These are phyloP conservation scores for Drosophila austrosaltans DNA, from an alignment of 2,888 invertebrate species.

Conservation along the genomic window DNA sequence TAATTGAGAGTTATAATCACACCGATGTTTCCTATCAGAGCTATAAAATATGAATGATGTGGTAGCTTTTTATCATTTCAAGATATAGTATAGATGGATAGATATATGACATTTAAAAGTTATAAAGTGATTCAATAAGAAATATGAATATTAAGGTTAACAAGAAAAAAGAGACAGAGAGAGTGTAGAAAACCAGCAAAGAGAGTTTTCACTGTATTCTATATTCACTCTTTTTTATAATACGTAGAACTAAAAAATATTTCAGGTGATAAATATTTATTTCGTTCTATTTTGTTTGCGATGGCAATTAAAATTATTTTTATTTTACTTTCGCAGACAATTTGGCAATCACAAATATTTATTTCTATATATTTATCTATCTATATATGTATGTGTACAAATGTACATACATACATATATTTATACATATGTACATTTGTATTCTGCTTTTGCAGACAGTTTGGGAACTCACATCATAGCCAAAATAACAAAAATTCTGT, in stretches of 20 bases:
- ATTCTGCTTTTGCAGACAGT: slow-evolving; percentile 62
- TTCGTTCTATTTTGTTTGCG: slow-evolving; percentile 7
- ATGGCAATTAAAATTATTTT: slow-evolving; percentile 29
- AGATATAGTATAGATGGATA: background rate
- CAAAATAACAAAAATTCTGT: slow-evolving; percentile 35
- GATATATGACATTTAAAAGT: background rate
- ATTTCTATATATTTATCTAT: slow-evolving; percentile 20
- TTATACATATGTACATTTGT: slow-evolving; percentile 5
- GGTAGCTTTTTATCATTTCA: background rate
- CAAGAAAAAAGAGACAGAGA: background rate
- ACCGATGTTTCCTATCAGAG: background rate
- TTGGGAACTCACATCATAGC: slow-evolving; percentile 74
- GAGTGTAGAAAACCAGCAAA: background rate
- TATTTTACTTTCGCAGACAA: slow-evolving; percentile 51
- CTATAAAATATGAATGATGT: background rate
- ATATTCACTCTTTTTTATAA: too few species aligned
- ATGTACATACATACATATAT: slow-evolving; percentile 5
- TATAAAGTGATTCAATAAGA: background rate
- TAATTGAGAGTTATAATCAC: background rate
- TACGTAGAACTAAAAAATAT: background rate
- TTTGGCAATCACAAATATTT: slow-evolving; percentile 59
- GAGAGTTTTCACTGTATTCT: background rate
- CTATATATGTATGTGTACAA: slow-evolving; percentile 2
- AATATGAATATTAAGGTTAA: background rate
- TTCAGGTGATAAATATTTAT: slow-evolving; percentile 11